Evolutionary conservation across 2,797 vertebrate species (phyloP), one percentile per base, ranked within the genome.

Genomic region (Huso huso): DNA sequence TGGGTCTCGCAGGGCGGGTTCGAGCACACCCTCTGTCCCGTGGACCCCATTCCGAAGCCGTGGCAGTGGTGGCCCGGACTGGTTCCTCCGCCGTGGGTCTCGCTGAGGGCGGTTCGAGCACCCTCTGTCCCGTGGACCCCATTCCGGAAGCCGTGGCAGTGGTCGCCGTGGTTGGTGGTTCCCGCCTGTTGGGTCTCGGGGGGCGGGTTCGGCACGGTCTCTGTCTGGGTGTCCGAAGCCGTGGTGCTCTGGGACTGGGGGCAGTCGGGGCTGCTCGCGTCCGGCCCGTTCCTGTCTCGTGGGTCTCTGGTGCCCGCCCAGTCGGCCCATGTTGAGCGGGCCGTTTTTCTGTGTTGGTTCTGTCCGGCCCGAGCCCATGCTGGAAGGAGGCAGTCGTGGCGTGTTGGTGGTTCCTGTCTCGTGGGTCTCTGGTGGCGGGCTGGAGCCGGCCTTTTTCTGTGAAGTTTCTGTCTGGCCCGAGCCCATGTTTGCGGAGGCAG

Each of bases 221-320:
- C 72, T 0, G 86, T 85, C 49, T 79, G 79, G 1, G 90, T 91
- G 51, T 88, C 91, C 0, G 87, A 88, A 0, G 90, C 91, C 57
- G 91, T 89, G 0, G 91, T 89, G 0, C 82, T 92, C 76, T 92
- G 90, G 0, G 82, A 87, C 0, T 89, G 88, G 0, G 89, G 87
- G 67, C 87, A 88, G 62, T 84, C 80, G 23, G 23, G 23, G 23
- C 4, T 37, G 23, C 1, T 37, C 23, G 4, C 23, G 2, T n/a
- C n/a, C n/a, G n/a, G n/a, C n/a, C n/a, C n/a, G 86, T 88, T 63
- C 84, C 84, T 0, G 86, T 88, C 70, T 88, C 84, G 0, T 84
- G 83, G 2, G 84, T 88, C 70, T 88, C n/a, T n/a, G 9, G 37
- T 13, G 49, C 69, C 6, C 4, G 72, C 48, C 73, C 59, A 73